Evolutionary conservation across 1,140 invertebrate genomes (phyloP).

Genomic region (Dryas iulia): DNA sequence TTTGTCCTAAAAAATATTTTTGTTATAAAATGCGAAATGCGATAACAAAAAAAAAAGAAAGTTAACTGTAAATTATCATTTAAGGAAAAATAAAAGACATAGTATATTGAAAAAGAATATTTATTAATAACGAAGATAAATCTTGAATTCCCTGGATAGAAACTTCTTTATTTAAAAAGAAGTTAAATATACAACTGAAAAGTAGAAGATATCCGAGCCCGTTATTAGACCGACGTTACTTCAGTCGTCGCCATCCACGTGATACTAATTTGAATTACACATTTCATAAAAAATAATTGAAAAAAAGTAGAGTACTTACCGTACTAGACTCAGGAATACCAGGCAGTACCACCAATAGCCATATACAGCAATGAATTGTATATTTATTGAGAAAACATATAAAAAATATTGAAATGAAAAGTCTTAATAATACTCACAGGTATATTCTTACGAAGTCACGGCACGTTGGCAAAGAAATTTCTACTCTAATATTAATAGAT

Average conservation of each 20-base stretch:
- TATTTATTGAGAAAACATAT: not conserved
- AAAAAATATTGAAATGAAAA: not conserved
- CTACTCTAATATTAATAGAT: not conserved
- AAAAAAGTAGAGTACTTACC: not conserved
- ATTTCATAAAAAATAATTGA: not conserved
- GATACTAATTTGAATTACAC: not conserved
- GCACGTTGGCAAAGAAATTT: not conserved
- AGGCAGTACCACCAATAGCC: too few relatives aligned
- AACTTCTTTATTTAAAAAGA: slow-evolving; percentile 17
- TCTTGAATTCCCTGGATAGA: not conserved
- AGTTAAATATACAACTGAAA: not conserved
- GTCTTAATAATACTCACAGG: not conserved
- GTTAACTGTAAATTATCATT: too few relatives aligned
- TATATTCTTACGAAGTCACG: not conserved
- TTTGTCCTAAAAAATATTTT: too few relatives aligned
- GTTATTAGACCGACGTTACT: not conserved
- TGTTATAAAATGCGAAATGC: too few relatives aligned
- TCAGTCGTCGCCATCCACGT: slow-evolving; percentile 9
- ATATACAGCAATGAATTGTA: not conserved
- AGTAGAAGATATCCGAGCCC: not conserved
- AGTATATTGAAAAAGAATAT: not conserved
- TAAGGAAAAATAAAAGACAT: not conserved
- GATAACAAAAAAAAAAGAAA: too few relatives aligned
- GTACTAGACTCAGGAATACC: not conserved
- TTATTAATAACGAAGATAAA: slow-evolving; percentile 10